A percentile compares a stretch with the other conserved stretches of the same genome.
phyloP scores from a whole-genome alignment of 2,113 vertebrate genomes.

The Engraulis encrasicolus region DNA sequence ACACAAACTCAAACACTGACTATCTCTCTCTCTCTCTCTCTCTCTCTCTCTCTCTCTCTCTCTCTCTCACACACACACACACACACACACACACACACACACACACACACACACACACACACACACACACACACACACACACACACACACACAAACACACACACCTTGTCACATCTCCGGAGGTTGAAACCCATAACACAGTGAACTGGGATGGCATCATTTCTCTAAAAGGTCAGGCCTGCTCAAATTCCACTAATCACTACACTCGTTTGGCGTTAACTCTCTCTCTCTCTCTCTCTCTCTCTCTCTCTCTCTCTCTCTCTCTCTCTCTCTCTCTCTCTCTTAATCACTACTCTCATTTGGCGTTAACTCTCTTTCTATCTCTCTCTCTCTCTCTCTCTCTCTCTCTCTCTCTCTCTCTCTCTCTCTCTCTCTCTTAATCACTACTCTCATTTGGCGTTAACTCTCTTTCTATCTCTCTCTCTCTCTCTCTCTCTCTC shows the following conservation, averaged over 20 bases:
- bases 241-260: not conserved
- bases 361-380: not conserved
- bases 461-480: too few species aligned
- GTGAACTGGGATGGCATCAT: not conserved
- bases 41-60: too few species aligned
- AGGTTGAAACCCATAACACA: not conserved
- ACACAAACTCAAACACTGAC: not conserved
- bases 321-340: not conserved
- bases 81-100: not conserved
- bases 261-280: not conserved
- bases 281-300: not conserved
- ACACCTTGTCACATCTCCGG: not conserved
- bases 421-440: not conserved
- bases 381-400: not conserved
- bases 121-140: not conserved
- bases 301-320: not conserved
- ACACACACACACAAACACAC: not conserved
- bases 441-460: too few species aligned
- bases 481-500: not conserved
- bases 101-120: conserved; percentile 22
- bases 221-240: not conserved
- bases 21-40: too few species aligned
- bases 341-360: not conserved
- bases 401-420: not conserved
- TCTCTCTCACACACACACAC: not conserved